Percentiles rank a stretch among this genome's conserved stretches.
Evolutionary conservation across 2,888 invertebrate species (phyloP).

Genomic region (Bombylius major): DNA sequence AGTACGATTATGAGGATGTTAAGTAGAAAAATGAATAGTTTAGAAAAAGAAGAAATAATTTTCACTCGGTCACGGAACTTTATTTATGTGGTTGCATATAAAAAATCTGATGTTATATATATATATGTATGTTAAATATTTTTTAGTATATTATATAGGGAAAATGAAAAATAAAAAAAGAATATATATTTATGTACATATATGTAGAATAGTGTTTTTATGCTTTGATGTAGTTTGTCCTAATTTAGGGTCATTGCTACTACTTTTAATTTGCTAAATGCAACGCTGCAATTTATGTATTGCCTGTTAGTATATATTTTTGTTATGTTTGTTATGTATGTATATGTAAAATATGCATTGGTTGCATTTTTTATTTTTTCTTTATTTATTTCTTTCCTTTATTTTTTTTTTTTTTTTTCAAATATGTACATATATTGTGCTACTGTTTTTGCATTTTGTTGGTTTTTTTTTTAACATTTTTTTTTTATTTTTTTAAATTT

Average conservation of each 20-base stretch:
- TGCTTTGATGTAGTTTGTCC: background rate
- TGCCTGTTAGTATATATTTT: background rate
- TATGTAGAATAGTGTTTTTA: background rate
- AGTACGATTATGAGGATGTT: too few relatives aligned
- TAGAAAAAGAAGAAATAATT: background rate
- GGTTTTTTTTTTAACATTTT: too few relatives aligned
- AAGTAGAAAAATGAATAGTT: too few relatives aligned
- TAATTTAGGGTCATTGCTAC: slow-evolving; percentile 10
- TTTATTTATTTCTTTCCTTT: too few relatives aligned
- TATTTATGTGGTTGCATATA: background rate
- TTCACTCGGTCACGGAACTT: background rate
- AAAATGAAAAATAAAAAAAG: too few relatives aligned
- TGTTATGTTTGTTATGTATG: background rate
- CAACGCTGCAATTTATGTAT: slow-evolving; percentile 7
- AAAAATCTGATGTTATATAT: background rate
- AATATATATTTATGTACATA: too few relatives aligned
- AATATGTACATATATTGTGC: too few relatives aligned
- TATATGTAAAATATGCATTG: background rate
- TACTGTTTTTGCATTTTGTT: too few relatives aligned
- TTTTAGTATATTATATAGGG: too few relatives aligned
- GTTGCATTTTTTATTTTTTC: too few relatives aligned
- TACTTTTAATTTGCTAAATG: slow-evolving; percentile 8
- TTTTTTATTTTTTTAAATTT: too few relatives aligned
- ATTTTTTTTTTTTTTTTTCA: too few relatives aligned
- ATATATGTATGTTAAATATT: background rate